These are phyloP conservation scores for Echinops telfairi DNA, from an alignment of 2,113 vertebrate species.

Conservation along the genomic window DNA sequence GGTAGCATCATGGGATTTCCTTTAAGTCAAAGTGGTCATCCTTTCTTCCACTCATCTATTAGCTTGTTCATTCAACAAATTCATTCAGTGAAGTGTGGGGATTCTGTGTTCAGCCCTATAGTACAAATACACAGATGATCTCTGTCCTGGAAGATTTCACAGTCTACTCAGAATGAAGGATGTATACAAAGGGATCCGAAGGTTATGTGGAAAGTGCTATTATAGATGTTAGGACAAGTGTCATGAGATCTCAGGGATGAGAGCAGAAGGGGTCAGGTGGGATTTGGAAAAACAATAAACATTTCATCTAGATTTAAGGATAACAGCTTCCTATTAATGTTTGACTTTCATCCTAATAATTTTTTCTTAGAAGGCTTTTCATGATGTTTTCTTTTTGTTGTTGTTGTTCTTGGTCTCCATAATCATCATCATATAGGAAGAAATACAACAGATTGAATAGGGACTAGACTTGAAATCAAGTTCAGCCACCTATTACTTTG, in stretches of 20 bases:
- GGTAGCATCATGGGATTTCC: neutral
- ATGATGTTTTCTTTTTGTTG: too few relatives aligned
- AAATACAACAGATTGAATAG: neutral
- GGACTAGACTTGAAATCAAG: neutral
- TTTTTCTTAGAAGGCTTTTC: too few relatives aligned
- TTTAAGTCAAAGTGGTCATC: neutral
- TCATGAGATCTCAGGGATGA: neutral
- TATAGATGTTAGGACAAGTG: neutral
- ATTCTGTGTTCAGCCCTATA: neutral
- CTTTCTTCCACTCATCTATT: too few relatives aligned
- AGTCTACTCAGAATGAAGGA: neutral
- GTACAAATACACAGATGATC: neutral
- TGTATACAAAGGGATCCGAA: neutral
- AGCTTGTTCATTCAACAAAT: too few relatives aligned
- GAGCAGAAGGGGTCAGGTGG: neutral
- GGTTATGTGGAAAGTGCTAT: neutral
- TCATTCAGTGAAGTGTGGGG: too few relatives aligned
- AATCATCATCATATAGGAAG: neutral
- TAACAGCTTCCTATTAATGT: too few relatives aligned
- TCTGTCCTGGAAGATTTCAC: neutral
- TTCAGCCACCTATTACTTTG: neutral
- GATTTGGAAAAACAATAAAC: too few relatives aligned
- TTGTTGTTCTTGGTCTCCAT: constrained; percentile 4
- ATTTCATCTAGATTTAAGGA: too few relatives aligned
- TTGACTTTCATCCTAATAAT: too few relatives aligned